Percentiles rank a stretch among this genome's conserved stretches.
Evolutionary conservation across 2,113 vertebrate species (phyloP).

Genomic region (mouse (Mus musculus)): GRCm39 chr9:123165001-123165500

Average conservation of each 20-base stretch:
- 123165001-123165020: not conserved
- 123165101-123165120: not conserved
- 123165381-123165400: not conserved
- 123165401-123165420: not conserved
- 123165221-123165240: not conserved
- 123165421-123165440: not conserved
- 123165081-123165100: not conserved
- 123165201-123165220: constrained; percentile 13
- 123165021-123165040: not conserved
- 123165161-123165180: not conserved
- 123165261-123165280: not conserved
- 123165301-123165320: not conserved
- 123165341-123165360: not conserved
- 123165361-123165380: not conserved
- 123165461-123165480: not conserved
- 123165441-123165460: not conserved
- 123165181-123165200: not conserved
- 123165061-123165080: not conserved
- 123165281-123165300: not conserved
- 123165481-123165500: not conserved
- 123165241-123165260: accelerated
- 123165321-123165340: not conserved
- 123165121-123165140: not conserved
- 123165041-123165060: not conserved
- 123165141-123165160: not conserved